Evolutionary conservation across 2,888 invertebrate species (phyloP), one percentile per base, ranked within the genome.

Genomic region (Callinectes sapidus): DNA sequence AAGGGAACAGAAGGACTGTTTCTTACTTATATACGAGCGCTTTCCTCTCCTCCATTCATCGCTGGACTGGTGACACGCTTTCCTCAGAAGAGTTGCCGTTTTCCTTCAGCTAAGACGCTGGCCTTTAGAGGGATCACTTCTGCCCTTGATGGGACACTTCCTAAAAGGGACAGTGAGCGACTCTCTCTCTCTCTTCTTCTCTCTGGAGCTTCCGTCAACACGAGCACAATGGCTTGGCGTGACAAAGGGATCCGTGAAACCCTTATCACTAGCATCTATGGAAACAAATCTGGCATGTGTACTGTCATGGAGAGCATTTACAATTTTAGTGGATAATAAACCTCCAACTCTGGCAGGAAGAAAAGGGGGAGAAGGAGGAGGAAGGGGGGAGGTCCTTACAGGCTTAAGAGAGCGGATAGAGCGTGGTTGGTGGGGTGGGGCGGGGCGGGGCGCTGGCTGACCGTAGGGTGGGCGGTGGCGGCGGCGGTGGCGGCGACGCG

Each of bases 11-110:
- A 91, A 86, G 3, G 39, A 42, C 54, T 48, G 18, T 71, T 85
- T 61, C 71, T 71, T 91, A n/a, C 48, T 6, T 32, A 39, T 48
- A 86, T 32, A 86, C 61, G 89, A 54, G 86, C 14, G 32, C 28
- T 91, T 91, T 61, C 28, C 61, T 13, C 32, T 16, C 39, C 61
- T 91, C 91, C 87, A 91, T 87, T 91, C 71, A 87, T 87, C n/a
- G 87, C 87, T 61, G 71, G 66, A 48, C 28, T 54, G 71, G 42
- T 87, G n/a, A 48, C 54, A 87, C 87, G 39, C 61, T 90, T 28
- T 32, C 61, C 61, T 61, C 66, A 87, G 42, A 48, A 28, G 48
- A 61, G 39, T 87, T 39, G 61, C 28, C 90, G 61, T 86, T 48
- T 66, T 61, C 90, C 85, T 86, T 54, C 61, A 55, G 54, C 48